phyloP scores from a whole-genome alignment of 2,888 invertebrate genomes.

The Bellardia pandia region DNA sequence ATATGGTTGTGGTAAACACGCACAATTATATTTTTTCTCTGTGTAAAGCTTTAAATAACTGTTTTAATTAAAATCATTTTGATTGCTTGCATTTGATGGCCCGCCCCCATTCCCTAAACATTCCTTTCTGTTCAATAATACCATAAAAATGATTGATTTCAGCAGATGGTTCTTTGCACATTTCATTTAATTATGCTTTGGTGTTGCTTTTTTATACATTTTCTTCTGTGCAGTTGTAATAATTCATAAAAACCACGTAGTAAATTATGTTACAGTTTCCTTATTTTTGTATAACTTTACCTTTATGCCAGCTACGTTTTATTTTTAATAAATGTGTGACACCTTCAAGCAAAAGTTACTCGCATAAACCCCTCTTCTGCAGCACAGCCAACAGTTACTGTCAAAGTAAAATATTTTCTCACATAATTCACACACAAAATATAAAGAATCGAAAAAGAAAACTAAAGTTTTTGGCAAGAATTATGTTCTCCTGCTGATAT shows the following conservation, averaged over 20 bases:
- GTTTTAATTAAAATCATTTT: not conserved
- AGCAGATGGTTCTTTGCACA: slow-evolving; percentile 15
- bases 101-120: not conserved
- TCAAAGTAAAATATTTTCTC: slow-evolving; percentile 35
- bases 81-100: not conserved
- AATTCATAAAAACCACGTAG: slow-evolving; percentile 67
- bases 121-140: slow-evolving; percentile 15
- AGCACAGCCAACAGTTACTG: slow-evolving; percentile 2
- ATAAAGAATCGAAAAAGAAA: slow-evolving; percentile 15
- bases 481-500: slow-evolving; percentile 50
- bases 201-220: not conserved
- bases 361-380: slow-evolving; percentile 3
- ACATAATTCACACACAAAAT: slow-evolving; percentile 12
- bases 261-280: slow-evolving; percentile 54
- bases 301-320: not conserved
- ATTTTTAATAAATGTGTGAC: slow-evolving; percentile 64
- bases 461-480: slow-evolving; percentile 49
- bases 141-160: slow-evolving; percentile 33
- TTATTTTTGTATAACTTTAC: not conserved
- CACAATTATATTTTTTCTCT: not conserved
- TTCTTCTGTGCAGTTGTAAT: slow-evolving; percentile 25
- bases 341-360: slow-evolving; percentile 48
- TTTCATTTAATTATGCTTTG: slow-evolving; percentile 7
- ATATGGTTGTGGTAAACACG: too few species aligned
- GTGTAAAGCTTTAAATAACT: not conserved